Evolutionary conservation across 2,888 invertebrate species (phyloP), one percentile per base, ranked within the genome.

Genomic region (Meganola albula): DNA sequence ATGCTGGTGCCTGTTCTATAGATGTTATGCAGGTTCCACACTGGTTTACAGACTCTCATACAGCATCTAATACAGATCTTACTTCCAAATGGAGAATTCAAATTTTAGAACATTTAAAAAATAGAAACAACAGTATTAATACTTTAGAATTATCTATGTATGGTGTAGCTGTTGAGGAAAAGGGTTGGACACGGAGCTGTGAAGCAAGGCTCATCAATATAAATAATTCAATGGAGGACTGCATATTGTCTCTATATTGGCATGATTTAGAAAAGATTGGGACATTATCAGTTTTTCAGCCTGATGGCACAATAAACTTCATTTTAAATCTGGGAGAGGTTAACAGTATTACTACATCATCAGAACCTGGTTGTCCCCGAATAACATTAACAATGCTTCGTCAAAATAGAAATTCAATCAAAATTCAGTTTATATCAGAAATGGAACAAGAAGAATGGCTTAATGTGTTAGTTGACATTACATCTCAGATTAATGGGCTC

Each of bases 371-470:
- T 9, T 90, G 87, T 63, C 93, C 95, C 2, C 88, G 93, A 44
- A 78, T 96, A 40, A 90, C 91, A 10, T 80, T 96, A 44, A 91
- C 93, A 58, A 90, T 92, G 1, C 91, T 93, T 6, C 87, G 90
- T 42, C 87, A 90, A 46, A 80, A 77, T 40, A 87, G 86, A 38
- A 63, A 74, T 34, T 88, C 91, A 4, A 87, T 95, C 23, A 90
- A 91, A 66, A 78, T 96, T 37, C 92, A 94, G 62, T 96, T 95
- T 66, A 86, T 89, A 31, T 91, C 93, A 48, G 96, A 96, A 75
- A 90, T 92, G 42, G 93, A 95, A 74, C 89, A 95, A 78, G 95
- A 96, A 74, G 96, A 96, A 64, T 96, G 96, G 96, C 89, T 95
- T 34, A 90, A 91, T 39, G 91, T 94, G 64, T 88, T 95, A 52